Percentiles rank a stretch among this genome's conserved stretches.
Conservation (phyloP, 2,888 invertebrate species). For the Luffia ferchaultella region DNA sequence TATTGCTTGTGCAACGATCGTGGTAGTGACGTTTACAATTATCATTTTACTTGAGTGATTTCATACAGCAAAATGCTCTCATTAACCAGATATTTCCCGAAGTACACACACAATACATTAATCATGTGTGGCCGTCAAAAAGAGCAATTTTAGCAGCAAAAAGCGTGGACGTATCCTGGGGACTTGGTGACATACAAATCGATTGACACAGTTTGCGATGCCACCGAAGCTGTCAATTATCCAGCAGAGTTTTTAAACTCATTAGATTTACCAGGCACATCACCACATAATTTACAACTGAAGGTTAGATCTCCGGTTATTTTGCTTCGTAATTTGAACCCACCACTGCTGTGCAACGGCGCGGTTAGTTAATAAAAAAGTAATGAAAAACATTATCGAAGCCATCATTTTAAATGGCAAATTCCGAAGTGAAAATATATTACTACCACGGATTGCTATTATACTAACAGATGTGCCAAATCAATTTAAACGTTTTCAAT, state of each 20-base stretch:
- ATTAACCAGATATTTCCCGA: neutral
- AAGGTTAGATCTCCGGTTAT: constrained; percentile 15
- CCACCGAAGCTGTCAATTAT: constrained; percentile 10
- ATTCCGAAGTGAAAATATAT: neutral
- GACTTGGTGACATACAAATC: constrained; percentile 12
- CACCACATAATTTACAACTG: constrained; percentile 14
- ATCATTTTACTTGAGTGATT: no score
- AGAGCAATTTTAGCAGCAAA: neutral
- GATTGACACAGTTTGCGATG: constrained; percentile 8
- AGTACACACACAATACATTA: neutral
- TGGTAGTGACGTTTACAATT: no score
- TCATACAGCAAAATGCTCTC: no score
- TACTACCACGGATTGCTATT: neutral
- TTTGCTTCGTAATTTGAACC: constrained; percentile 10
- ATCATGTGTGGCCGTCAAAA: neutral
- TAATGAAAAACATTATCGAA: neutral
- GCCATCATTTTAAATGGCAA: neutral
- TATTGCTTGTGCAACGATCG: no score
- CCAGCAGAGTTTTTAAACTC: constrained; percentile 17
- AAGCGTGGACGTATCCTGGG: constrained; percentile 9
- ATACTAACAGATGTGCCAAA: neutral
- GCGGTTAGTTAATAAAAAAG: constrained; percentile 7
- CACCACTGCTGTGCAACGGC: constrained; percentile 13
- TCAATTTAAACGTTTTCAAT: neutral
- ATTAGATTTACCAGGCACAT: constrained; percentile 15